Conservation (phyloP, 2,888 invertebrate species). For the Drosophila lutescens region DNA sequence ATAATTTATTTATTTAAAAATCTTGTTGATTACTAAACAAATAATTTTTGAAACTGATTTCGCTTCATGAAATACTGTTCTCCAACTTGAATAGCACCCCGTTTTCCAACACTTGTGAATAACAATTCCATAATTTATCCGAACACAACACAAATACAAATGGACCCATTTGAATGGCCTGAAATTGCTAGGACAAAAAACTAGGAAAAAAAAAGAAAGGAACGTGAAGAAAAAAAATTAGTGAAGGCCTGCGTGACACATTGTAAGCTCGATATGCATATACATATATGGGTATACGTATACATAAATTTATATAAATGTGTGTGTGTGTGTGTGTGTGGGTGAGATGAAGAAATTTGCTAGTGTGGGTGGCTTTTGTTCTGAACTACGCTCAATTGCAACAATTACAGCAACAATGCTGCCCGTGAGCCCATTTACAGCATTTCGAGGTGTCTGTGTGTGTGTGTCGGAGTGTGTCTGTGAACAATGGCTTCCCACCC, state of each 20-base stretch:
- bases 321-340: constrained; percentile 5
- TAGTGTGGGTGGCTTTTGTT: constrained; percentile 46
- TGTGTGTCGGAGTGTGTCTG: constrained; percentile 29
- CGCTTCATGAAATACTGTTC: not conserved
- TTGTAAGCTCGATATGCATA: constrained; percentile 7
- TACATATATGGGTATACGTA: not conserved
- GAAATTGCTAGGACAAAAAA: constrained; percentile 8
- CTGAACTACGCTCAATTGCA: constrained; percentile 65
- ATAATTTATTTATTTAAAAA: no score
- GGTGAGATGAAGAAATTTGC: not conserved
- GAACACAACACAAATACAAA: constrained; percentile 4
- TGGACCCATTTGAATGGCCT: constrained; percentile 15
- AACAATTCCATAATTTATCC: constrained; percentile 34
- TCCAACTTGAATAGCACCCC: not conserved
- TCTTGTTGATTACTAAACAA: not conserved
- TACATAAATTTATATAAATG: constrained; percentile 1
- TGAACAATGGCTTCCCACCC: constrained; percentile 37
- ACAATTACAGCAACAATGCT: constrained; percentile 70
- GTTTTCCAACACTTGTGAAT: constrained; percentile 33
- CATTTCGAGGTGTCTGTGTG: constrained; percentile 46
- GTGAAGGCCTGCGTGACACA: constrained; percentile 38
- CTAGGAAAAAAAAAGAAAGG: not conserved
- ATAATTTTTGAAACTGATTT: not conserved
- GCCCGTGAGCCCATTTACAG: constrained; percentile 57
- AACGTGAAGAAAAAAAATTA: constrained; percentile 20